A percentile compares a stretch with the other conserved stretches of the same genome.
These are phyloP conservation scores for Melanogrammus aeglefinus DNA, from an alignment of 2,797 vertebrate genomes.

Conservation along the genomic window DNA sequence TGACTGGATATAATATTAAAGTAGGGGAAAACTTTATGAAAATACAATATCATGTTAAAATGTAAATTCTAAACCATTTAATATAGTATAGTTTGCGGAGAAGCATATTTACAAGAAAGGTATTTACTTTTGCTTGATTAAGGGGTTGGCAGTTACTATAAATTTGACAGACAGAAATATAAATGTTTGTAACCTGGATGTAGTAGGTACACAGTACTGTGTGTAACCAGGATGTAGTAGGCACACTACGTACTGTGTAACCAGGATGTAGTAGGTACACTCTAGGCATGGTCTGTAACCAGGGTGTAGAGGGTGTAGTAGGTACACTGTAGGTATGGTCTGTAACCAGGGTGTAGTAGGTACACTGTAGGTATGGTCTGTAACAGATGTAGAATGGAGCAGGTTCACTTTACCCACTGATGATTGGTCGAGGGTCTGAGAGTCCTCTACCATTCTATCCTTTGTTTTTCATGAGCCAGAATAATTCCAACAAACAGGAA, in stretches of 20 bases:
- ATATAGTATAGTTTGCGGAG: neutral
- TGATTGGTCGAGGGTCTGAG: neutral
- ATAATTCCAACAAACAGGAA: neutral
- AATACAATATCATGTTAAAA: neutral
- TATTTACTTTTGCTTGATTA: neutral
- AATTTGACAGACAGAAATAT: neutral
- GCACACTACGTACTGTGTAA: no score
- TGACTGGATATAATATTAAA: slow-evolving; percentile 60
- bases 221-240: neutral
- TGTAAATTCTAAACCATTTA: neutral
- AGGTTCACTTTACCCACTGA: no score
- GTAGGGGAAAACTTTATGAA: neutral
- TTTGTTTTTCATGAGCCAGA: no score
- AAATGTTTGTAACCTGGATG: neutral
- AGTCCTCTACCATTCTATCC: neutral
- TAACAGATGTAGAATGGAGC: neutral
- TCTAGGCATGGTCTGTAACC: neutral
- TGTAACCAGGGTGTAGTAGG: no score
- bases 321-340: no score
- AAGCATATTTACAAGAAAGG: neutral
- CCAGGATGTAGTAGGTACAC: no score
- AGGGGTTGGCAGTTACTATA: neutral
- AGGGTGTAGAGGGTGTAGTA: neutral
- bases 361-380: no score
- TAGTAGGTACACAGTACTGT: no score